phyloP scores from a whole-genome alignment of 53 echinoderm and acorn worm genomes.

The Astropecten irregularis region DNA sequence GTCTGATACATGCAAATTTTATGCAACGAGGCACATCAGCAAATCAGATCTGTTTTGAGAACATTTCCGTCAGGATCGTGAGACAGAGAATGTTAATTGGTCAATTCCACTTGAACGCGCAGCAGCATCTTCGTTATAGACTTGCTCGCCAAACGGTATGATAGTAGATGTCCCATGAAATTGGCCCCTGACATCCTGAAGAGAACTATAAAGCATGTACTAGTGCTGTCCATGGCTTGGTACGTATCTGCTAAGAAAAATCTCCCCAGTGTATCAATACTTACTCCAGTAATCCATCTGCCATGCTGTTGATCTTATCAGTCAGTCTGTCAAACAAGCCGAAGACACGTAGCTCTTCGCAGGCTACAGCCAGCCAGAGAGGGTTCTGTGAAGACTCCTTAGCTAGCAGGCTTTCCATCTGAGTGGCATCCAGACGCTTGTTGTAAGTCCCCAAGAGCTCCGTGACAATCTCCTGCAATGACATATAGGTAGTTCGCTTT shows the following conservation, averaged over 20 bases:
- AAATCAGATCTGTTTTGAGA: no score
- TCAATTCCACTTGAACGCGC: no score
- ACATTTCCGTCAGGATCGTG: no score
- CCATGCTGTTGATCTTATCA: conserved; percentile 92
- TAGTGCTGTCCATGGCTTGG: neutral
- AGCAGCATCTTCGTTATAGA: no score
- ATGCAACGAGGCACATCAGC: no score
- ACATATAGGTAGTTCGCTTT: no score
- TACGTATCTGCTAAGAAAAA: neutral
- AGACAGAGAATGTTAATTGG: no score
- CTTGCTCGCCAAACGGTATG: no score
- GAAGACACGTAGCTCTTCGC: conserved; percentile 92
- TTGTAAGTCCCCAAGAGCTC: conserved; percentile 92
- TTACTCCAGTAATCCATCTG: conserved; percentile 93
- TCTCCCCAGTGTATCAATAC: neutral
- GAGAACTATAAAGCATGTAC: neutral
- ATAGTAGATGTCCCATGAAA: no score
- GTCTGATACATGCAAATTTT: no score
- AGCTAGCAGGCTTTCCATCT: conserved; percentile 84
- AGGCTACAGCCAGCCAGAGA: conserved; percentile 92
- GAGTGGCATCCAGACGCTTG: conserved; percentile 84
- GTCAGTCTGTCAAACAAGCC: conserved; percentile 91
- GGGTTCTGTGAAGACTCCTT: conserved; percentile 99
- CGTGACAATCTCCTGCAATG: conserved; percentile 79
- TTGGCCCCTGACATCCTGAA: neutral